Percentiles rank a stretch among this genome's conserved stretches.
Conservation (phyloP, 2,797 vertebrate genomes). For the Tokudaia tokunoshimensis region DNA sequence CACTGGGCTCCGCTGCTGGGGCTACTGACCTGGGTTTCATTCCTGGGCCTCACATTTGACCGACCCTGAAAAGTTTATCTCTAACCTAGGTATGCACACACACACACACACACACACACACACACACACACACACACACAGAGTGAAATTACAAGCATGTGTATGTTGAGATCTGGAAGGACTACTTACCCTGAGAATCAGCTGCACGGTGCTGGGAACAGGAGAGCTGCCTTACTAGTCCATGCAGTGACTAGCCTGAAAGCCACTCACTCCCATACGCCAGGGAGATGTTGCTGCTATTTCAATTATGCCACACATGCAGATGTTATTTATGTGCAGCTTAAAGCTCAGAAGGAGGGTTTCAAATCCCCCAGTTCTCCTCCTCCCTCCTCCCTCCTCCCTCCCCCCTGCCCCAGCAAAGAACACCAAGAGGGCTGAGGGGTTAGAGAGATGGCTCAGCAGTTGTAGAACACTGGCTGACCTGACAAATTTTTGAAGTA, state of each 20-base stretch:
- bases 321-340: conserved; percentile 78
- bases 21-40: neutral
- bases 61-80: neutral
- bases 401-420: neutral
- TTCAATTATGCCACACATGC: conserved; percentile 72
- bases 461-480: neutral
- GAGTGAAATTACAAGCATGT: neutral
- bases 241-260: neutral
- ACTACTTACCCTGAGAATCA: conserved; percentile 89
- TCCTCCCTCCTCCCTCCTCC: too few relatives aligned
- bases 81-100: neutral
- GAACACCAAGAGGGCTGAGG: neutral
- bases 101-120: neutral
- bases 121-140: neutral
- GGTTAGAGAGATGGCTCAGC: neutral
- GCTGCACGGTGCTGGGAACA: neutral
- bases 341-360: conserved; percentile 89
- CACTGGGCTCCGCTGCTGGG: conserved; percentile 53
- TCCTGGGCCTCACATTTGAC: neutral
- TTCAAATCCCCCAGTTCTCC: conserved; percentile 84
- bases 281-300: neutral
- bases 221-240: neutral
- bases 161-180: conserved; percentile 93
- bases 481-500: too few relatives aligned
- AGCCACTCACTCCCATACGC: neutral